Evolutionary conservation across 1,140 invertebrate species (phyloP), one percentile per base, ranked within the genome.

Genomic region (Drosophila triauraria): DNA sequence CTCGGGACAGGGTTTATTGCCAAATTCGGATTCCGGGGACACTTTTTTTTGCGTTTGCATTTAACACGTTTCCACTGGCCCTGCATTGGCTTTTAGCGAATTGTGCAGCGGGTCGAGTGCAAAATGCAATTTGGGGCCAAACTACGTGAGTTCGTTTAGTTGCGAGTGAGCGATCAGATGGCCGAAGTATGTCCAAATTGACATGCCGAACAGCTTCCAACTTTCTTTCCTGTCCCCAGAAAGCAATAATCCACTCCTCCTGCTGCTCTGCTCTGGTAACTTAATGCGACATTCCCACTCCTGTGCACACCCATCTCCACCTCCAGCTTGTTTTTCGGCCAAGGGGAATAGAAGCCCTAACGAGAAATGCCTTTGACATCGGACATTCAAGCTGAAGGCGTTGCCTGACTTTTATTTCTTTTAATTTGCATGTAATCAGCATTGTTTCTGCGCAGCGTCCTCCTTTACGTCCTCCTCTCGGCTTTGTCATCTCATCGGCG

Each of bases 401-500:
- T 80, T 77, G 78, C 62, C 44, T 61, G 68, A 78, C 75, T 80
- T 84, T 80, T 69, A 77, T 78, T 77, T 75, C 81, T 75, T 81
- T 85, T 85, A 71, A 85, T 85, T 85, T 85, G 78, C 82, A 85
- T 85, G 80, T 81, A 85, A 85, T 85, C 82, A 85, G 74, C 64
- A 70, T 80, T 80, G 68, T 69, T 77, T 56, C 15, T 72, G 71
- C 25, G n/a, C 35, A 35, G 27, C 44, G 15, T 40, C 27, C 30
- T 20, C 35, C 25, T 47, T 12, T 38, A 3, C 20, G 9, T 15
- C 12, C 27, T 35, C 17, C 20, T 10, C 32, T n/a, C 20, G 62
- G 67, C 67, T 70, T 70, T 70, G 67, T 70, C 67, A 70, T 70
- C 63, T 70, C 63, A 70, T 54, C 67, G 54, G 48, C 59, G 65